Conservation (phyloP, 2,113 vertebrate genomes). For the Choloepus hoffmanni region DNA sequence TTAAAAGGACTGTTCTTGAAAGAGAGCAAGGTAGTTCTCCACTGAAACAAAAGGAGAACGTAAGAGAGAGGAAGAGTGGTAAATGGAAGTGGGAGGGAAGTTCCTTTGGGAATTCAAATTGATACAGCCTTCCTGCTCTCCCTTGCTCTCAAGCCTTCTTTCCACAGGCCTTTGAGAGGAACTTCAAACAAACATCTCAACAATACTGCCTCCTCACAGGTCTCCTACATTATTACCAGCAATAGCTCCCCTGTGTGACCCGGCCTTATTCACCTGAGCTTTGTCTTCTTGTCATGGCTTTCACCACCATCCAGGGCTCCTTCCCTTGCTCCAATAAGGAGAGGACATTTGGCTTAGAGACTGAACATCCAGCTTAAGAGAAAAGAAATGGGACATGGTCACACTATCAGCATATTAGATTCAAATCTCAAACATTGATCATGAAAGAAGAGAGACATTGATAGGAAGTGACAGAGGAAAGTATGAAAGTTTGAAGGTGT, state of each 20-base stretch:
- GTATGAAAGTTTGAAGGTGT: background rate
- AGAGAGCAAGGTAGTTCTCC: background rate
- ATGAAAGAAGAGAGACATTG: background rate
- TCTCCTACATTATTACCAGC: background rate
- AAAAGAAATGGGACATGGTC: background rate
- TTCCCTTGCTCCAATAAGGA: slow-evolving; percentile 18
- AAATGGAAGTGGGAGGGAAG: background rate
- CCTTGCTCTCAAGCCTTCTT: background rate
- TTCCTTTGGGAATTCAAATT: background rate
- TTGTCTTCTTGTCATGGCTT: background rate
- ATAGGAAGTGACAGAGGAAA: background rate
- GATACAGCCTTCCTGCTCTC: background rate
- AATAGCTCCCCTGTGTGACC: background rate
- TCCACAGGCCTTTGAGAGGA: background rate
- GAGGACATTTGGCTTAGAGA: background rate
- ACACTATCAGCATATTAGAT: background rate
- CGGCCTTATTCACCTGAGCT: background rate
- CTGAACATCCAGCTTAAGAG: background rate
- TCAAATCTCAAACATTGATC: background rate
- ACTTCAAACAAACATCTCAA: background rate
- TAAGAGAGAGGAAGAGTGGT: background rate
- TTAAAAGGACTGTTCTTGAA: background rate
- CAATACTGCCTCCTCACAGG: background rate
- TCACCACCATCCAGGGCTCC: background rate
- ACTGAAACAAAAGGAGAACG: background rate